Evolutionary conservation across 2,113 vertebrate species (phyloP).

Genomic region (Pituophis catenifer): DNA sequence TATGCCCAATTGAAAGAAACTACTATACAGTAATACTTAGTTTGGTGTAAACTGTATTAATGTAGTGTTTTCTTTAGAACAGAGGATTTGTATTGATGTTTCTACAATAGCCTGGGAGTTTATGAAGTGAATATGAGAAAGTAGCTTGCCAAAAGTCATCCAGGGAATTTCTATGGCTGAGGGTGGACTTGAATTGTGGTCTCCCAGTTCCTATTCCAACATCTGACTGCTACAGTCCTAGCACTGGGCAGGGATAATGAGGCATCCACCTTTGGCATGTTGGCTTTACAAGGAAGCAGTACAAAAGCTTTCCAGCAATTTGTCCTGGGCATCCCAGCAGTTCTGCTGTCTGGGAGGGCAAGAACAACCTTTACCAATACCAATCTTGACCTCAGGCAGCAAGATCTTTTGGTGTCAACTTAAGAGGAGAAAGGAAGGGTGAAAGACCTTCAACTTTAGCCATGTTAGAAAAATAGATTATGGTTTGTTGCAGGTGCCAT

Average conservation of each 20-base stretch:
- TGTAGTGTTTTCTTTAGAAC: background rate
- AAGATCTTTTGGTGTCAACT: too few relatives aligned
- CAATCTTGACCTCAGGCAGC: too few relatives aligned
- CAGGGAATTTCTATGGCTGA: background rate
- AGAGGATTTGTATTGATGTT: background rate
- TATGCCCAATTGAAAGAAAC: background rate
- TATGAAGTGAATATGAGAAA: background rate
- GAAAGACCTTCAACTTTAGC: too few relatives aligned
- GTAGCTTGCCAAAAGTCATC: background rate
- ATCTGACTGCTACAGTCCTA: background rate
- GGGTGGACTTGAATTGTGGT: background rate
- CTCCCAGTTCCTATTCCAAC: background rate
- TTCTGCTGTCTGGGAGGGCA: too few relatives aligned
- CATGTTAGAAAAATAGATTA: too few relatives aligned
- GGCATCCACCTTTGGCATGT: background rate
- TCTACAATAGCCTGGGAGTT: background rate
- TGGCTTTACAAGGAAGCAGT: background rate
- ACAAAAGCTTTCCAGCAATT: background rate
- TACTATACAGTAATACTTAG: background rate
- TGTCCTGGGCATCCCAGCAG: background rate
- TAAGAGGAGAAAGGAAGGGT: too few relatives aligned
- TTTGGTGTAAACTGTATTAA: background rate
- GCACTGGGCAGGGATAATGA: background rate
- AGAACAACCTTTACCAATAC: background rate
- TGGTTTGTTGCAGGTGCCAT: too few relatives aligned